Percentiles rank a stretch among this genome's conserved stretches.
Conservation (phyloP, 2,888 invertebrate genomes). For the Deladenus siricidicola region DNA sequence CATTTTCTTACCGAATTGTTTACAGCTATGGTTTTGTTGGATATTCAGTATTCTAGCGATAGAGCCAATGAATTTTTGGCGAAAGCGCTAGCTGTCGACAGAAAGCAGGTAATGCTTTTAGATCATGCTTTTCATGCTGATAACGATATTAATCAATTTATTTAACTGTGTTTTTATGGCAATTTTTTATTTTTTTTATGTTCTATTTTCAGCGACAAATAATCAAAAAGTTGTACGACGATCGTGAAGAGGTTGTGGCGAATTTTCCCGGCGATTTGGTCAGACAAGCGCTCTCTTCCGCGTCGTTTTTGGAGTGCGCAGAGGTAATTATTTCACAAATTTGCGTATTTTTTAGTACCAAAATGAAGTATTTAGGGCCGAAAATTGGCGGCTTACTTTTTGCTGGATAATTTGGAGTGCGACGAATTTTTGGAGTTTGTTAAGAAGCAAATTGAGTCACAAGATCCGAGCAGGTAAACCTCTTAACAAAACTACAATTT, state of each 20-base stretch:
- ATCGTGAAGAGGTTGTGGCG: slow-evolving; percentile 1
- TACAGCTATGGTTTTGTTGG: too few relatives aligned
- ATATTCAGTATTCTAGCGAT: slow-evolving; percentile 6
- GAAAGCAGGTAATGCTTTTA: neutral
- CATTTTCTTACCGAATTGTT: too few relatives aligned
- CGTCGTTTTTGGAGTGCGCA: neutral
- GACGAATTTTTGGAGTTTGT: slow-evolving; percentile 13
- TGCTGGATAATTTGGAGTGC: slow-evolving; percentile 4
- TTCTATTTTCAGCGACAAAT: neutral
- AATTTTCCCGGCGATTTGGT: neutral
- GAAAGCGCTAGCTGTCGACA: neutral
- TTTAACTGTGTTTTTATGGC: neutral
- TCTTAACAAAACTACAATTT: too few relatives aligned
- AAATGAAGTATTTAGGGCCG: neutral
- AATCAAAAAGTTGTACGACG: neutral
- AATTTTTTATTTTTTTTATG: neutral
- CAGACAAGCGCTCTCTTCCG: neutral
- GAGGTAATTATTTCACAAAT: neutral
- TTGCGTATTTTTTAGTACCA: neutral
- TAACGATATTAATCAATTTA: too few relatives aligned
- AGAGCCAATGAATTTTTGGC: neutral
- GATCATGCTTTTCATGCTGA: too few relatives aligned
- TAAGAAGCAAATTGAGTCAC: slow-evolving; percentile 5
- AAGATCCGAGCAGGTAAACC: neutral
- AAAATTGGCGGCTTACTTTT: slow-evolving; percentile 3